These are phyloP conservation scores for Urophycis tenuis DNA, from an alignment of 2,797 vertebrate species.

Conservation along the genomic window DNA sequence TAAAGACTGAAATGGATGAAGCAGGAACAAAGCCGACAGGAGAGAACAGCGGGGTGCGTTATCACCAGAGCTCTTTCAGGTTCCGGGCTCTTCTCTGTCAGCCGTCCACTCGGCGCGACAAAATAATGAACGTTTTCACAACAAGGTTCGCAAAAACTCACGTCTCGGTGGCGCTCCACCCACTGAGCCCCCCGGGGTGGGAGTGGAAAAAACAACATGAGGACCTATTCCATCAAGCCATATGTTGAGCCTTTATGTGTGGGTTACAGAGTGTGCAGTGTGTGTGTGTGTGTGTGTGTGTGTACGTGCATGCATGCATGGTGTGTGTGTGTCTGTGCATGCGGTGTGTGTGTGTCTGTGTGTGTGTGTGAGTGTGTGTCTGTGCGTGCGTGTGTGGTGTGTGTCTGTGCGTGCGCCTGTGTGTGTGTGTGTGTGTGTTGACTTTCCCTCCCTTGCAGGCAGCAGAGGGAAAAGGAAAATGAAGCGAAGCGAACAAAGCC, in stretches of 20 bases:
- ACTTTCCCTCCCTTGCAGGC: conserved; percentile 24
- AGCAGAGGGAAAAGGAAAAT: conserved; percentile 34
- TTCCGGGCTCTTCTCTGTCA: neutral
- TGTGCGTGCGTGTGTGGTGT: neutral
- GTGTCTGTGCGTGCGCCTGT: neutral
- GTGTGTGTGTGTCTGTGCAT: neutral
- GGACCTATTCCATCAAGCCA: neutral
- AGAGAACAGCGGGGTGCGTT: neutral
- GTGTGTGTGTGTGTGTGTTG: neutral
- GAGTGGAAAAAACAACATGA: conserved; percentile 17
- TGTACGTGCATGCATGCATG: too few relatives aligned
- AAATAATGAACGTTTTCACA: conserved; percentile 53
- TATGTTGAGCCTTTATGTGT: conserved; percentile 35
- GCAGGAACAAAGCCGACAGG: neutral
- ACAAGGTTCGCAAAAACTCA: conserved; percentile 37
- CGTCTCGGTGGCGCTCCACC: conserved; percentile 31
- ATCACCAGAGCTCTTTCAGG: neutral
- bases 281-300: neutral
- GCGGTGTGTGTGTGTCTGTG: neutral
- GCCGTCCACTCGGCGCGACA: conserved; percentile 28
- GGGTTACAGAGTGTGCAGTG: conserved; percentile 39
- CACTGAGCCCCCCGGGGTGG: conserved; percentile 20
- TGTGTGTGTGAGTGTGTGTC: conserved; percentile 10
- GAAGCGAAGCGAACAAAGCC: conserved; percentile 22
- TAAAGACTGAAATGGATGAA: neutral